A percentile compares a stretch with the other conserved stretches of the same genome.
Evolutionary conservation across 2,113 vertebrate genomes (phyloP).

Genomic region (Myocastor coypus): DNA sequence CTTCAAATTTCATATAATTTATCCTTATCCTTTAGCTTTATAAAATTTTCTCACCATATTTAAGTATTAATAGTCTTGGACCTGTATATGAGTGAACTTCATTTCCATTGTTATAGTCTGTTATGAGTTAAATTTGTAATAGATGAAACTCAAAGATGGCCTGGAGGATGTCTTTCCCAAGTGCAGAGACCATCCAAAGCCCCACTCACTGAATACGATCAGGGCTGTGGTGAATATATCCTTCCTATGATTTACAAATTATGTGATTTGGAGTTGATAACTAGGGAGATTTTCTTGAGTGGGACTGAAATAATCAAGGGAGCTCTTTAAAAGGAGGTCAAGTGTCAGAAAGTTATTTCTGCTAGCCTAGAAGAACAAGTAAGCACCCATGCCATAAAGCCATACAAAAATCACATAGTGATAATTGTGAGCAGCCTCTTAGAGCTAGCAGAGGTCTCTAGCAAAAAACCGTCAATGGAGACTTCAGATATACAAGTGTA

Average conservation of each 20-base stretch:
- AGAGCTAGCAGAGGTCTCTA: neutral
- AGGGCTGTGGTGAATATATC: neutral
- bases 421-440: neutral
- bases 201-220: neutral
- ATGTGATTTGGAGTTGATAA: constrained; percentile 11
- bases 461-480: neutral
- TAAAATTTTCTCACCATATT: neutral
- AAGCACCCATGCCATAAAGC: neutral
- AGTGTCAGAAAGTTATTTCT: neutral
- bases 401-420: neutral
- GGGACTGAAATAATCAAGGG: neutral
- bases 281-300: neutral
- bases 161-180: neutral
- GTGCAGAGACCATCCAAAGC: neutral
- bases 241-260: neutral
- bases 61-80: neutral
- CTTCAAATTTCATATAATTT: neutral
- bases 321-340: constrained; percentile 5
- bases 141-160: neutral
- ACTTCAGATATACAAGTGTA: neutral
- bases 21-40: neutral
- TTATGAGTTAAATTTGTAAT: neutral
- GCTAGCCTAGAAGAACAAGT: neutral
- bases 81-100: neutral
- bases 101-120: neutral